Evolutionary conservation across 1,140 invertebrate species (phyloP).

Genomic region (Diabrotica virgifera): DNA sequence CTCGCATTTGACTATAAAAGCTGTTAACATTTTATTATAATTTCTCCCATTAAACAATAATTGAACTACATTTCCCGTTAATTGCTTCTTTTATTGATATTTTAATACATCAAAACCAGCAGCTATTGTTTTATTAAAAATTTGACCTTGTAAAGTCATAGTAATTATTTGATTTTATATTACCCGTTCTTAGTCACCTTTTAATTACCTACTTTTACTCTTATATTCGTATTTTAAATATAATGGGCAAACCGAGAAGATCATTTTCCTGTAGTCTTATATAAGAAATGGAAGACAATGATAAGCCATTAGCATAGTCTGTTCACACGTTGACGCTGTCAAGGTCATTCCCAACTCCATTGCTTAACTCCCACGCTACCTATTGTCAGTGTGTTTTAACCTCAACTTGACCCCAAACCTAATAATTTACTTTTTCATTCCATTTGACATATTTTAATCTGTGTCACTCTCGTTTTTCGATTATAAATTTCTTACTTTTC

Average conservation of each 20-base stretch:
- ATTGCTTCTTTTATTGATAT: not conserved
- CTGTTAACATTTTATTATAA: too few relatives aligned
- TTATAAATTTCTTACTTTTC: too few relatives aligned
- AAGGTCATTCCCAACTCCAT: conserved; percentile 35
- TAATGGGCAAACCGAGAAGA: conserved; percentile 18
- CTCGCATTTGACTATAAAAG: too few relatives aligned
- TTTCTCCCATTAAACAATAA: too few relatives aligned
- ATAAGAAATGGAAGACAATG: conserved; percentile 26
- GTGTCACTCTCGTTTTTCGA: not conserved
- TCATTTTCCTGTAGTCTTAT: conserved; percentile 18
- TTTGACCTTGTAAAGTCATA: not conserved
- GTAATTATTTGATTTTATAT: not conserved
- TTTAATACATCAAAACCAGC: too few relatives aligned
- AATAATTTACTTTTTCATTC: conserved; percentile 17
- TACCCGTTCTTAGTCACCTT: conserved; percentile 14
- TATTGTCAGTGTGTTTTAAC: conserved; percentile 30
- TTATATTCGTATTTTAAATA: conserved; percentile 13
- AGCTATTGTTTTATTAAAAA: not conserved
- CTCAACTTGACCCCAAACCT: conserved; percentile 33
- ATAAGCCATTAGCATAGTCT: conserved; percentile 34
- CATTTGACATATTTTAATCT: not conserved
- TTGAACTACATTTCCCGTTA: not conserved
- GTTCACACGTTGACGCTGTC: conserved; percentile 38
- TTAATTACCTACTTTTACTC: conserved; percentile 18
- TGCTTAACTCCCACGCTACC: conserved; percentile 32